These are phyloP conservation scores for Manduca sexta DNA, from an alignment of 1,140 invertebrate genomes.

Conservation along the genomic window DNA sequence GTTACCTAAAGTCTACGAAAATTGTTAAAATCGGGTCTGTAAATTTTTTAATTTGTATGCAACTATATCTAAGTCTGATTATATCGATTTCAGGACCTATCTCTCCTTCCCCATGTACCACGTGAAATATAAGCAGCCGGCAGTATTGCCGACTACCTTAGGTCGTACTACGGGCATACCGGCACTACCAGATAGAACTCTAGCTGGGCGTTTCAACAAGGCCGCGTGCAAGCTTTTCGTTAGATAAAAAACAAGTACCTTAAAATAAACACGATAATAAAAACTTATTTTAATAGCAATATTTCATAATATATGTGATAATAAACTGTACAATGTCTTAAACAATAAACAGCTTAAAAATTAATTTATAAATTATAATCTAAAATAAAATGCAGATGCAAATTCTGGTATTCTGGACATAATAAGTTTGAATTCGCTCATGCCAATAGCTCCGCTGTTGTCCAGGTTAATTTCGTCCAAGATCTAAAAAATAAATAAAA, in stretches of 20 bases:
- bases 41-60: too few relatives aligned
- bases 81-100: constrained; percentile 61
- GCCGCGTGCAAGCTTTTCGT: constrained; percentile 51
- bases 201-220: constrained; percentile 65
- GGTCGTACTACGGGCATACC: constrained; percentile 65
- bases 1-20: too few relatives aligned
- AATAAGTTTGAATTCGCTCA: constrained; percentile 74
- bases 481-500: constrained; percentile 66
- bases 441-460: constrained; percentile 66
- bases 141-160: constrained; percentile 65
- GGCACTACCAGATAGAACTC: constrained; percentile 65
- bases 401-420: constrained; percentile 76
- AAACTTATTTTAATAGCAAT: not conserved
- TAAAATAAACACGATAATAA: too few relatives aligned
- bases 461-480: constrained; percentile 75
- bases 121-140: constrained; percentile 73
- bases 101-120: constrained; percentile 71
- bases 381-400: constrained; percentile 73
- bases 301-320: too few relatives aligned
- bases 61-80: too few relatives aligned
- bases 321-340: not conserved
- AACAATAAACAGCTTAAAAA: constrained; percentile 1
- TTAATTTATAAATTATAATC: constrained; percentile 32
- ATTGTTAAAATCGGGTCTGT: too few relatives aligned
- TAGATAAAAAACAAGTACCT: too few relatives aligned